Evolutionary conservation across 2,113 vertebrate species (phyloP), one percentile per base, ranked within the genome.

Genomic region (Phainopepla nitens): DNA sequence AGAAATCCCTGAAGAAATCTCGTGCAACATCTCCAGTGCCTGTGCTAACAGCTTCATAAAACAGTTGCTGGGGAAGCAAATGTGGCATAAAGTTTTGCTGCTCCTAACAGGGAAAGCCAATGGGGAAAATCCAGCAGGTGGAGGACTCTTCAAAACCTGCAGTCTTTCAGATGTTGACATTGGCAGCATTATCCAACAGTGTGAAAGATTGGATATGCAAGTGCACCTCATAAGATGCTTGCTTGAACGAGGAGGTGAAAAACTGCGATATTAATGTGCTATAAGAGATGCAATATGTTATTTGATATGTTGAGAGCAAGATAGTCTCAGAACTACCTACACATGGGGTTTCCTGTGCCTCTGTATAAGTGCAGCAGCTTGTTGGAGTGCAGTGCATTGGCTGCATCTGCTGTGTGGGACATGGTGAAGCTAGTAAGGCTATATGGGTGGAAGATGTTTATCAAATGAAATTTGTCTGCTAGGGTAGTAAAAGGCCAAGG

Each of bases 171-270:
- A 97, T 36, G 62, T 98, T 9, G 96, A 98, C 95, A 94, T 98
- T 61, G 87, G 97, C 66, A 44, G 72, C 2, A 7, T 98, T 85
- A 95, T 98, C 86, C 94, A 96, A 2, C 68, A 44, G 33, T 95
- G 98, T 57, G 91, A 96, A 25, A 17, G 54, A 76, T 19, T 44
- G 50, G 96, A 98, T 68, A 39, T 42, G 2, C 90, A 92, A 89
- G 41, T 90, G 18, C 89, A 87, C 45, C 96, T 98, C 23, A 89
- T 98, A 73, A 96, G 94, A 89, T 83, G 93, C 82, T 95, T 98
- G 85, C 93, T 98, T 39, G 96, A 98, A 41, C 56, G 39, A 42
- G 98, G 98, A 97, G 98, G 98, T 98, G 89, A 98, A 95, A 83
- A n/a, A 7, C 35, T 49, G 15, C 3, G 14, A 4, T 77, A 21